Conservation (phyloP, 2,797 vertebrate genomes). For the Pempheris klunzingeri region DNA sequence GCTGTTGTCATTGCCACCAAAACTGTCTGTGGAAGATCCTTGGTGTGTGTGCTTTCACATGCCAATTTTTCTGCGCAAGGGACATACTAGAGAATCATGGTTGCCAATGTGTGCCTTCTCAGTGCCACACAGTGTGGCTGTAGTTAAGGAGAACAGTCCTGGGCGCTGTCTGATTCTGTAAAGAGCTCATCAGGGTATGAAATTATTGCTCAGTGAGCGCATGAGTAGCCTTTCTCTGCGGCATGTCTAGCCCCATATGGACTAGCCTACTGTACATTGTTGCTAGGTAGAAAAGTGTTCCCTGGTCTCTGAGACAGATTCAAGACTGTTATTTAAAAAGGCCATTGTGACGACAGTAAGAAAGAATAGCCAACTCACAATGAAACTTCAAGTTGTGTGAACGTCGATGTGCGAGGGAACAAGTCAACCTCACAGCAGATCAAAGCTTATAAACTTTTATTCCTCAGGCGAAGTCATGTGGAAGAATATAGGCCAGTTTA, state of each 20-base stretch:
- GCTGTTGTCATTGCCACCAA: too few relatives aligned
- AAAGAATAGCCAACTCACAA: not conserved
- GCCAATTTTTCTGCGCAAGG: slow-evolving; percentile 9
- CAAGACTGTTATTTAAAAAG: slow-evolving; percentile 12
- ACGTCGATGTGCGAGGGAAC: slow-evolving; percentile 17
- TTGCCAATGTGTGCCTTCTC: slow-evolving; percentile 46
- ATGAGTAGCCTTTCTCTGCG: slow-evolving; percentile 73
- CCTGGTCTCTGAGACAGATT: slow-evolving; percentile 13
- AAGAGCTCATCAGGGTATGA: slow-evolving; percentile 70
- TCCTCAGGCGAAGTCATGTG: slow-evolving; percentile 37
- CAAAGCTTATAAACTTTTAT: slow-evolving; percentile 5
- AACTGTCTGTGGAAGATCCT: not conserved
- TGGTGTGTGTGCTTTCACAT: not conserved
- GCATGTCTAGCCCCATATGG: slow-evolving; percentile 71
- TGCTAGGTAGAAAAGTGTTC: slow-evolving; percentile 70
- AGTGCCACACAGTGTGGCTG: slow-evolving; percentile 29
- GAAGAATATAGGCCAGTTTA: slow-evolving; percentile 48
- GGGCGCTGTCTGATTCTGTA: slow-evolving; percentile 65
- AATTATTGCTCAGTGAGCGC: slow-evolving; percentile 76
- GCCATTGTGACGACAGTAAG: not conserved
- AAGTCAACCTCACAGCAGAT: slow-evolving; percentile 20
- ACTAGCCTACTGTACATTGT: slow-evolving; percentile 73
- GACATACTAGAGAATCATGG: slow-evolving; percentile 25
- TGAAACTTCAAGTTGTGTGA: slow-evolving; percentile 15
- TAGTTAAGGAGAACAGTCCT: slow-evolving; percentile 68